Evolutionary conservation across 2,888 invertebrate genomes (phyloP).

Genomic region (Griposia aprilina): DNA sequence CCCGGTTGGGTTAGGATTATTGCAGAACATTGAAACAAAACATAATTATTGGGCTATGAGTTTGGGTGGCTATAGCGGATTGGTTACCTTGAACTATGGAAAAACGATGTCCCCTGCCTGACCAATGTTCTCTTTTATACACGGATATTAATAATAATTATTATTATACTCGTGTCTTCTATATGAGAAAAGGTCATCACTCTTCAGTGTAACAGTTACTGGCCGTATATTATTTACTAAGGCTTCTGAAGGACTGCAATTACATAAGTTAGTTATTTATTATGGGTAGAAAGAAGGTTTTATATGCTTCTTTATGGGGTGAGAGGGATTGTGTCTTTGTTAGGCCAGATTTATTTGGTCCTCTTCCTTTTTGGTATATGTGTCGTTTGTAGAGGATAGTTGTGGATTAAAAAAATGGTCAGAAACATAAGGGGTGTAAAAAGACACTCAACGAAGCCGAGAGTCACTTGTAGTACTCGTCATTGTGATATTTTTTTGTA

Average conservation of each 20-base stretch:
- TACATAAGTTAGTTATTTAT: conserved; percentile 39
- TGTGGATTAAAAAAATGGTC: conserved; percentile 12
- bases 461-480: too few relatives aligned
- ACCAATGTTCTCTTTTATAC: too few relatives aligned
- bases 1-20: too few relatives aligned
- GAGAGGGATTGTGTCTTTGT: conserved; percentile 33
- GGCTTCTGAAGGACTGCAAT: conserved; percentile 25
- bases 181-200: neutral
- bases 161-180: neutral
- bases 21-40: too few relatives aligned
- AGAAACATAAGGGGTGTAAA: neutral
- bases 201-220: neutral
- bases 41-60: too few relatives aligned
- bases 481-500: too few relatives aligned
- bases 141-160: too few relatives aligned
- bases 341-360: conserved; percentile 54
- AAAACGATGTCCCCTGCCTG: too few relatives aligned
- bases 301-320: conserved; percentile 34
- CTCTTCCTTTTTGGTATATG: conserved; percentile 23
- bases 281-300: conserved; percentile 39
- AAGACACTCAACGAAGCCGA: too few relatives aligned
- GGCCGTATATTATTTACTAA: neutral
- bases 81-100: too few relatives aligned
- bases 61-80: too few relatives aligned
- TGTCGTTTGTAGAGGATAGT: neutral